Evolutionary conservation across 2,113 vertebrate genomes (phyloP).

Genomic region (Platanista minor): DNA sequence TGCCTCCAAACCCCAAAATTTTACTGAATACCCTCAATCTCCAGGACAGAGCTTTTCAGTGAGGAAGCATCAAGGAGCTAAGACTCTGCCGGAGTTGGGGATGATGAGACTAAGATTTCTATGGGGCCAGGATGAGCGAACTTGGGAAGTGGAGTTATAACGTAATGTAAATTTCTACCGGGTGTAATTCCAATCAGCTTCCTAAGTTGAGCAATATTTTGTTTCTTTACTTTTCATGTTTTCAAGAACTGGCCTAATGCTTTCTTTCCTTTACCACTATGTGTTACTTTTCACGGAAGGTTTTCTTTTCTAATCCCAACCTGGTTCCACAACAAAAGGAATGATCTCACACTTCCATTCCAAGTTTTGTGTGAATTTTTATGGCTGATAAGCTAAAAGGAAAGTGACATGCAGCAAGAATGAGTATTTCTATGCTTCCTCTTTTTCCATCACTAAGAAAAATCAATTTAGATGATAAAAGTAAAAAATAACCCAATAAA

Average conservation of each 20-base stretch:
- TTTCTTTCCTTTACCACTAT: background rate
- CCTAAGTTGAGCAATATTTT: background rate
- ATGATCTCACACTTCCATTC: background rate
- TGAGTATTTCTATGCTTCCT: background rate
- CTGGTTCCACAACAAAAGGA: background rate
- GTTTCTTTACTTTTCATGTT: background rate
- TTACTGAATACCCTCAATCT: background rate
- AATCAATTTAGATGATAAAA: background rate
- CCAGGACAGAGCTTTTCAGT: background rate
- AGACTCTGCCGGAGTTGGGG: background rate
- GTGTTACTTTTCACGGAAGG: background rate
- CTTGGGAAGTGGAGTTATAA: background rate
- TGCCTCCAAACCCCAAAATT: background rate
- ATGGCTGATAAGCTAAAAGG: background rate
- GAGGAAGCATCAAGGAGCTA: background rate
- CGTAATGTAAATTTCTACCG: background rate
- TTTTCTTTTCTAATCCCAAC: background rate
- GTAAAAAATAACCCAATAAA: background rate
- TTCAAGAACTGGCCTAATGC: background rate
- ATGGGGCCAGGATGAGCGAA: background rate
- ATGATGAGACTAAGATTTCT: background rate
- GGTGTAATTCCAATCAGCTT: background rate
- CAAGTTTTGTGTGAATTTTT: background rate
- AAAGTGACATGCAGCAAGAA: background rate
- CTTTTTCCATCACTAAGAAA: background rate